Base-by-base conservation (phyloP, 2,888 invertebrate species). In the Incurvaria masculella region DNA sequence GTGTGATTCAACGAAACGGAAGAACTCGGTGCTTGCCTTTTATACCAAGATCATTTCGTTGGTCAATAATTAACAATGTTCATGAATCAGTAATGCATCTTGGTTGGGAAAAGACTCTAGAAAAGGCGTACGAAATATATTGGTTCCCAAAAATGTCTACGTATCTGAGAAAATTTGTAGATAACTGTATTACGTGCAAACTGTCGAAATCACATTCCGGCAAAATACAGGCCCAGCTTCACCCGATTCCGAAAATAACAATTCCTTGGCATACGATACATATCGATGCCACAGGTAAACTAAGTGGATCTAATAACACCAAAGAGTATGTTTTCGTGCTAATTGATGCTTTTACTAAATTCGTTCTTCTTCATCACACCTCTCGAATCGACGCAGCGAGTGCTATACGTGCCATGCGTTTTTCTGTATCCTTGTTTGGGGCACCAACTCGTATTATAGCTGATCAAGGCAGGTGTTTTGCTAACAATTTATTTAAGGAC, bases 131-230 rank as follows among this genome's bases (percentile, higher is more conserved):
- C n/a, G 48, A 44, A 26, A 21, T 44, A 19, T 44, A 23, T 23
- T 47, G 47, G 47, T 47, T 47, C 16, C 43, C 38, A 10, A 33
- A 47, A 2, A 47, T 47, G 47, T n/a, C 44, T 23, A 56, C 54
- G 21, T 60, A 53, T 33, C 61, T 64, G 1, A 46, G 58, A 38
- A 61, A 60, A 46, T 65, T 63, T 45, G 57, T 61, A 0, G 60
- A 62, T 1, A 57, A 55, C 19, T 65, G 64, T 46, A 48, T 64
- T 5, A 62, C 59, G 0, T 64, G 64, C 23, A 21, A n/a, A n/a
- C n/a, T n/a, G n/a, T n/a, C n/a, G n/a, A n/a, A n/a, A n/a, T n/a
- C n/a, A n/a, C n/a, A n/a, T 10, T 57, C 60, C 0, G 64, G 65
- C 4, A 56, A 53, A 42, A 18, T 51, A 8, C 61, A 60, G 43